These are phyloP conservation scores for Dioctria linearis DNA, from an alignment of 2,888 invertebrate species.

Conservation along the genomic window DNA sequence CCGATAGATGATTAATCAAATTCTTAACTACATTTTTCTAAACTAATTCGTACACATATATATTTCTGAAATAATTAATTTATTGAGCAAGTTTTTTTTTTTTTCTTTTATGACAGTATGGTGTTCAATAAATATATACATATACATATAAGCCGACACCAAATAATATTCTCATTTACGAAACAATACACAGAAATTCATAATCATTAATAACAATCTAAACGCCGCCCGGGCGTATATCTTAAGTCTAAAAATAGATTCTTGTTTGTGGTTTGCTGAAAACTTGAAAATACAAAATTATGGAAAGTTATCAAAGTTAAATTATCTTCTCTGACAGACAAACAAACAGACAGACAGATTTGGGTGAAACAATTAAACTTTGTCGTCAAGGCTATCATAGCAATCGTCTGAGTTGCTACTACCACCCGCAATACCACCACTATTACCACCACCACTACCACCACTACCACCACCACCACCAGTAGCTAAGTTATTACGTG, in stretches of 20 bases:
- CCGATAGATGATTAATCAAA: no score
- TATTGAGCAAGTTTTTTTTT: no score
- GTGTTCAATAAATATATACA: neutral
- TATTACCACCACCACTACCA: no score
- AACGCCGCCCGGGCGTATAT: conserved; percentile 1
- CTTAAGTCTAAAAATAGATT: neutral
- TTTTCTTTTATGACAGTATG: no score
- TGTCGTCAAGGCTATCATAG: conserved; percentile 68
- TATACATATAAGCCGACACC: conserved; percentile 26
- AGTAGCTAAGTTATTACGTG: conserved; percentile 35
- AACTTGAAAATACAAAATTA: neutral
- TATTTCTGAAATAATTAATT: no score
- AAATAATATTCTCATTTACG: conserved; percentile 8
- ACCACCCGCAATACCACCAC: conserved; percentile 1
- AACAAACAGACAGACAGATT: neutral
- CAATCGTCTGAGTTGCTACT: conserved; percentile 61
- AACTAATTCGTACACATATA: no score
- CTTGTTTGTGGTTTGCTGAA: conserved; percentile 6
- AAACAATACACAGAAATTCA: neutral
- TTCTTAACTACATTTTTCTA: no score
- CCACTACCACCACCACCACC: no score
- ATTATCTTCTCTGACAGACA: neutral
- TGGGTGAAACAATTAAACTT: conserved; percentile 60
- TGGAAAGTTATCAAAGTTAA: neutral
- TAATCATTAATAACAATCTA: conserved; percentile 11